Conservation (phyloP, 1,140 invertebrate genomes). For the Euura lappo region DNA sequence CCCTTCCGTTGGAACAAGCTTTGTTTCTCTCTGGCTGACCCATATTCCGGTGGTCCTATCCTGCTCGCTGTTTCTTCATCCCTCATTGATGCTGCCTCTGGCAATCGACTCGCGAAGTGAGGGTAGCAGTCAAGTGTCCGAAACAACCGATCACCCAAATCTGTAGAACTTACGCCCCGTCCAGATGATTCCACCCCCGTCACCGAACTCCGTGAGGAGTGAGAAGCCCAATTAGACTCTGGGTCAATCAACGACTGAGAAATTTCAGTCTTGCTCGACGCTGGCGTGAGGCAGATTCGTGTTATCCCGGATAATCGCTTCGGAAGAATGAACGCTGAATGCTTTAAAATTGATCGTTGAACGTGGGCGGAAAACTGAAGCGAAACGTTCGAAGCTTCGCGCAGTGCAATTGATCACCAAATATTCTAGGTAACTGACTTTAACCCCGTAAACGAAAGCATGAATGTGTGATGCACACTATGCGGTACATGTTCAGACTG, state of each 20-base stretch:
- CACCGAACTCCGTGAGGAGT: not conserved
- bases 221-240: slow-evolving; percentile 5
- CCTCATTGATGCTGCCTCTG: not conserved
- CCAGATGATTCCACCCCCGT: not conserved
- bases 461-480: too few relatives aligned
- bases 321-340: not conserved
- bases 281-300: not conserved
- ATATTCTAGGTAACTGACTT: too few relatives aligned
- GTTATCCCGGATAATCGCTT: not conserved
- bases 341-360: not conserved
- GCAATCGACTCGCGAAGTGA: not conserved
- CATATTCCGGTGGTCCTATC: not conserved
- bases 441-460: too few relatives aligned
- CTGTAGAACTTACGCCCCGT: slow-evolving; percentile 4
- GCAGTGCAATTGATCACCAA: too few relatives aligned
- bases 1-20: not conserved
- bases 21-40: not conserved
- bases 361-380: not conserved
- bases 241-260: not conserved
- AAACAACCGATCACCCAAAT: slow-evolving; percentile 10
- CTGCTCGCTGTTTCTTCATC: not conserved
- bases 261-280: not conserved
- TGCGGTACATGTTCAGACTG: too few relatives aligned
- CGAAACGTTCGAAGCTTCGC: not conserved
- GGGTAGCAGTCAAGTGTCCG: not conserved